Conservation (phyloP, 2,797 vertebrate species). For the Clarias laeviceps region DNA sequence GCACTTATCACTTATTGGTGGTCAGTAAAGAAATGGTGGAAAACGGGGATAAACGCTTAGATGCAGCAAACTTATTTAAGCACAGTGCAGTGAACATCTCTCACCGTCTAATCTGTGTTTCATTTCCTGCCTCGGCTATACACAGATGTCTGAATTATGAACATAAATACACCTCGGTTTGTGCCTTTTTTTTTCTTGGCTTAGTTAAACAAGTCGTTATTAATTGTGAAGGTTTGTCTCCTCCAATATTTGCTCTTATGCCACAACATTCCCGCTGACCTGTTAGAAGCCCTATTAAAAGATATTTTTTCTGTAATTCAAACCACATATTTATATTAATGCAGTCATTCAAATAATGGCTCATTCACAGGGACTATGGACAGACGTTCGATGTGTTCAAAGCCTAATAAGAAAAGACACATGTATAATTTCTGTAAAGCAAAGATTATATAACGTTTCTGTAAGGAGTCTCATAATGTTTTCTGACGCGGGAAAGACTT, state of each 20-base stretch:
- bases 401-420: background rate
- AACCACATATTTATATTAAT: background rate
- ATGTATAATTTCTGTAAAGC: background rate
- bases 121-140: background rate
- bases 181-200: background rate
- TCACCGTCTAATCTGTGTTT: background rate
- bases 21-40: constrained; percentile 48
- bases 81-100: no score
- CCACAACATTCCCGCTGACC: constrained; percentile 1
- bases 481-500: background rate
- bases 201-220: background rate
- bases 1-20: constrained; percentile 55
- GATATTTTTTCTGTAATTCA: background rate
- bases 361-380: background rate
- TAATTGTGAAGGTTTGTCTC: background rate
- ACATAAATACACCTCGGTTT: background rate
- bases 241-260: background rate
- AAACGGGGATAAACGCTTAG: constrained; percentile 49
- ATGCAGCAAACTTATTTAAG: constrained; percentile 28
- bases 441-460: background rate
- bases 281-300: no score
- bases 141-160: background rate
- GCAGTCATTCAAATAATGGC: background rate
- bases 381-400: no score
- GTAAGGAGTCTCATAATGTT: background rate